Percentiles rank a stretch among this genome's conserved stretches.
Evolutionary conservation across 1,140 invertebrate species (phyloP).

Genomic region (Drosophila fuyamai): DNA sequence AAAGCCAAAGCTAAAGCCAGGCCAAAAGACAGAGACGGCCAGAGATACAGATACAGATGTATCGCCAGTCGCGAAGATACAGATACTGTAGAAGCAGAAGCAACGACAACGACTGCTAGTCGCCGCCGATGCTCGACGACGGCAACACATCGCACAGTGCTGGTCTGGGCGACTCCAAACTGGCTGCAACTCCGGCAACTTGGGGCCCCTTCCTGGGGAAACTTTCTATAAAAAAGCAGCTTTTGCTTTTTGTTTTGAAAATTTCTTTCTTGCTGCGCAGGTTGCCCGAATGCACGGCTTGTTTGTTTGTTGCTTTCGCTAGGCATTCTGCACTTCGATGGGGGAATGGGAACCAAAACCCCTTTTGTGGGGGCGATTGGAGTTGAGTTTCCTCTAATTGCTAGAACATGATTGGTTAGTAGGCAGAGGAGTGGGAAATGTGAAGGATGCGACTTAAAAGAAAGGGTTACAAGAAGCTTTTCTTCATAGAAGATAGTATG

Average conservation of each 20-base stretch:
- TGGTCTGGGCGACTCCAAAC: slow-evolving; percentile 46
- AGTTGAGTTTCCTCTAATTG: slow-evolving; percentile 2
- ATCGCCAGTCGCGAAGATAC: slow-evolving; percentile 18
- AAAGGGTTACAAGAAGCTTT: not conserved
- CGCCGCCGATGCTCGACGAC: slow-evolving; percentile 59
- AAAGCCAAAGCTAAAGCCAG: slow-evolving; percentile 14
- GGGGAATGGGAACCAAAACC: not conserved
- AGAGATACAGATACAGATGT: slow-evolving; percentile 12
- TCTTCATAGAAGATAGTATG: not conserved
- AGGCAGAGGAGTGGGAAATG: no score
- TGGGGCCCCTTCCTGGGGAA: slow-evolving; percentile 38
- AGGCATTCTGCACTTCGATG: slow-evolving; percentile 25
- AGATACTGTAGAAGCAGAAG: slow-evolving; percentile 65
- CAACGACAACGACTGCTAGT: slow-evolving; percentile 59
- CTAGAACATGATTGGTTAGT: slow-evolving; percentile 8
- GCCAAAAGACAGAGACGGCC: slow-evolving; percentile 15
- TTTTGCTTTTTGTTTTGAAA: slow-evolving; percentile 51
- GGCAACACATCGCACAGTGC: slow-evolving; percentile 52
- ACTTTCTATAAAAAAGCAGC: slow-evolving; percentile 54
- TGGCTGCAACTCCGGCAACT: slow-evolving; percentile 31
- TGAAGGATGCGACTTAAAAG: not conserved
- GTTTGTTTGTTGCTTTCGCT: slow-evolving; percentile 59
- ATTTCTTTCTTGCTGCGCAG: slow-evolving; percentile 49
- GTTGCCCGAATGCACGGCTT: slow-evolving; percentile 30
- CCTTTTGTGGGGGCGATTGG: slow-evolving; percentile 1